A percentile compares a stretch with the other conserved stretches of the same genome.
These are phyloP conservation scores for Ceyx margarethae DNA, from an alignment of 2,113 vertebrate species.

Conservation along the genomic window DNA sequence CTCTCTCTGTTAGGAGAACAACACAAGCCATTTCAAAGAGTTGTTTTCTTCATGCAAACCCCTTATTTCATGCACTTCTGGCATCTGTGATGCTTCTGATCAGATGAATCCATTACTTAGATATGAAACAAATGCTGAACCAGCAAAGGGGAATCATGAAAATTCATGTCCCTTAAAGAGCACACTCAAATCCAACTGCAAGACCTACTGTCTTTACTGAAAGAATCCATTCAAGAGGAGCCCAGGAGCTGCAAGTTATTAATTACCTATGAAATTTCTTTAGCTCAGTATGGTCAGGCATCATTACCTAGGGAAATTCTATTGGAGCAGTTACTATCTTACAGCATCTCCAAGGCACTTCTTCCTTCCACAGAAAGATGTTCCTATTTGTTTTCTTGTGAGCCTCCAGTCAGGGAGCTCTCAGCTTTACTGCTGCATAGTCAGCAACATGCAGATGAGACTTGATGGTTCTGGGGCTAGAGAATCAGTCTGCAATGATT, in stretches of 20 bases:
- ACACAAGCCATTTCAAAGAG: background rate
- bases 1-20: background rate
- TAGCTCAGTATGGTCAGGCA: background rate
- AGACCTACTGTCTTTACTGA: background rate
- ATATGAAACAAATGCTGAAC: background rate
- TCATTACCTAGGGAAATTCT: background rate
- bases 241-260: background rate
- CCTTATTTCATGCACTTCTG: conserved; percentile 15
- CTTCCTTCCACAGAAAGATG: background rate
- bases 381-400: background rate
- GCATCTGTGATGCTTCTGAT: background rate
- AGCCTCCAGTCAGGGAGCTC: background rate
- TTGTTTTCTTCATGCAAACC: background rate
- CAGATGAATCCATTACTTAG: background rate
- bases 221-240: background rate
- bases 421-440: background rate
- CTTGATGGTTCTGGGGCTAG: background rate
- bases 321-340: background rate
- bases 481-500: background rate
- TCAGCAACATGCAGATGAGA: background rate
- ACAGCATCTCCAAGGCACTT: background rate
- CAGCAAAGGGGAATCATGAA: background rate
- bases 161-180: background rate
- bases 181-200: background rate
- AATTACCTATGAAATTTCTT: background rate